Percentiles rank a stretch among this genome's conserved stretches.
phyloP scores from a whole-genome alignment of 2,113 vertebrate species.

The Panthera tigris region DNA sequence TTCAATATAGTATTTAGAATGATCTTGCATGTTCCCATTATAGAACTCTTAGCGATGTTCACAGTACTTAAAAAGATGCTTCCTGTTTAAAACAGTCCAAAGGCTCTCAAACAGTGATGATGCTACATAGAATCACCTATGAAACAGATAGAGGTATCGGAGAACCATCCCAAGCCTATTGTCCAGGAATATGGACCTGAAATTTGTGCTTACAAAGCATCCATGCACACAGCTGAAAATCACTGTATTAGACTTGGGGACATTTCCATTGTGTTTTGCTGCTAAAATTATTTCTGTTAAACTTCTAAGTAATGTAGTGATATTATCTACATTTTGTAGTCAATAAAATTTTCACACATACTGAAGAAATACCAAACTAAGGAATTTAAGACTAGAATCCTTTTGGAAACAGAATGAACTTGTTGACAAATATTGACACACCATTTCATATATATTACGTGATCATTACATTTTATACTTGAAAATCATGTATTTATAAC shows the following conservation, averaged over 20 bases:
- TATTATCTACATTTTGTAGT: background rate
- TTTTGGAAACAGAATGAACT: background rate
- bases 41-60: background rate
- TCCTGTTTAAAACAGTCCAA: background rate
- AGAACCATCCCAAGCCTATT: background rate
- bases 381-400: background rate
- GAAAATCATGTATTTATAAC: background rate
- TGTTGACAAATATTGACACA: slow-evolving; percentile 18
- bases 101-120: background rate
- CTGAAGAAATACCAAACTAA: background rate
- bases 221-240: background rate
- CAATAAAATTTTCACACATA: background rate
- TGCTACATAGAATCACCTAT: background rate
- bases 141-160: background rate
- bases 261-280: background rate
- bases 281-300: background rate
- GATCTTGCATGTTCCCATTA: background rate
- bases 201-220: background rate
- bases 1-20: background rate
- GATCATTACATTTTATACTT: background rate
- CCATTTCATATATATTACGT: background rate
- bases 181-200: background rate
- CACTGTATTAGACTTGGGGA: background rate
- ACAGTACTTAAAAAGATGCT: background rate
- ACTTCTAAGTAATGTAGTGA: background rate